Evolutionary conservation across 2,113 vertebrate species (phyloP).

Genomic region (Megaptera novaeangliae): DNA sequence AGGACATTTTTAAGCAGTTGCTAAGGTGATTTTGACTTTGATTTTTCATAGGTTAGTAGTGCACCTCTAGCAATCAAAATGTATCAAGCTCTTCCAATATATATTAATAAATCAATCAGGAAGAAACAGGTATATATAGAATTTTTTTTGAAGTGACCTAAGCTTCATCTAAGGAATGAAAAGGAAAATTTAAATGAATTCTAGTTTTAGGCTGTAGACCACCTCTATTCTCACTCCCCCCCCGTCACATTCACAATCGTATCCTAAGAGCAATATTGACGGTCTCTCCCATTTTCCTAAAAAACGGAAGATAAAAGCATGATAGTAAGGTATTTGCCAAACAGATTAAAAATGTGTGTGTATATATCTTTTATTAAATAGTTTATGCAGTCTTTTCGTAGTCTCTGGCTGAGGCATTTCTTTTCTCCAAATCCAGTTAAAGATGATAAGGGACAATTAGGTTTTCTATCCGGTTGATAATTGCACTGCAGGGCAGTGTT

Average conservation of each 20-base stretch:
- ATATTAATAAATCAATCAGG: neutral
- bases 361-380: neutral
- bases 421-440: neutral
- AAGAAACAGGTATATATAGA: neutral
- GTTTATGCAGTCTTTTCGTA: neutral
- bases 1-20: neutral
- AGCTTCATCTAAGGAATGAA: neutral
- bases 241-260: neutral
- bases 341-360: neutral
- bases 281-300: neutral
- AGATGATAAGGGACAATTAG: neutral
- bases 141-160: neutral
- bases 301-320: neutral
- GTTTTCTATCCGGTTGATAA: neutral
- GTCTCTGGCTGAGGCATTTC: neutral
- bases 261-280: neutral
- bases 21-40: neutral
- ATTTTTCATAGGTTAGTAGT: neutral
- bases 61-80: neutral
- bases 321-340: neutral
- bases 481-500: neutral
- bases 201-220: neutral
- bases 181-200: neutral
- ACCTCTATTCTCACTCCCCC: neutral
- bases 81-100: neutral